phyloP scores from a whole-genome alignment of 1,140 invertebrate genomes.

The Dreissena polymorpha region DNA sequence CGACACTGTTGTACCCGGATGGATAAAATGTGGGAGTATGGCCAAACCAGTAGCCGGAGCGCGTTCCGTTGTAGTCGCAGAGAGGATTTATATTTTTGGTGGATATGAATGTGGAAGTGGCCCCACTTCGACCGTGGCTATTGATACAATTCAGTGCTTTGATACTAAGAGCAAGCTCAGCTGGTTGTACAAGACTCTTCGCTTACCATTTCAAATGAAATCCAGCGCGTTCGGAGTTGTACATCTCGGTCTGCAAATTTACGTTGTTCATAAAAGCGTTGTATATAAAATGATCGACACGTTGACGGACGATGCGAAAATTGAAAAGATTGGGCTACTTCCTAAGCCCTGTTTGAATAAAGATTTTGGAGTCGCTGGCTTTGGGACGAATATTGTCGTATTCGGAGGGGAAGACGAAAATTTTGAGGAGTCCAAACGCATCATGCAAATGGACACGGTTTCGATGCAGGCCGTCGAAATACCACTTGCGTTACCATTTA shows the following conservation, averaged over 20 bases:
- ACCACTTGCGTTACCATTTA: constrained; percentile 8
- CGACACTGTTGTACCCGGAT: no score
- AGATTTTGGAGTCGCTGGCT: constrained; percentile 31
- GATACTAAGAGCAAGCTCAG: constrained; percentile 20
- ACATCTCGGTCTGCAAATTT: not conserved
- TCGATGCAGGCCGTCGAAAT: constrained; percentile 1
- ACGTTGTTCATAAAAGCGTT: constrained; percentile 23
- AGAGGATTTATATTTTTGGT: constrained; percentile 32
- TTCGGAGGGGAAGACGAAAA: constrained; percentile 37
- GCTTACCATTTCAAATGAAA: constrained; percentile 37
- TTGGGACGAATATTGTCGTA: constrained; percentile 29
- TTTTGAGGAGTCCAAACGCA: constrained; percentile 1
- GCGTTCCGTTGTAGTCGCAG: constrained; percentile 30
- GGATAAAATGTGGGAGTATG: not conserved
- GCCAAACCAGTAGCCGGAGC: constrained; percentile 22
- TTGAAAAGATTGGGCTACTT: not conserved
- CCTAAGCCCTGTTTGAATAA: not conserved
- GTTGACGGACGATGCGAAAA: not conserved
- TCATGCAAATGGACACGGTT: constrained; percentile 23
- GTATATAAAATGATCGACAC: constrained; percentile 29
- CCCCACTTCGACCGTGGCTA: not conserved
- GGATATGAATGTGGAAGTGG: not conserved
- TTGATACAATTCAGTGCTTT: constrained; percentile 31
- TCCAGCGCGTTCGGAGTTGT: constrained; percentile 10
- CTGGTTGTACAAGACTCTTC: constrained; percentile 28